phyloP scores from a whole-genome alignment of 2,888 invertebrate species.

The Bombylius discolor region DNA sequence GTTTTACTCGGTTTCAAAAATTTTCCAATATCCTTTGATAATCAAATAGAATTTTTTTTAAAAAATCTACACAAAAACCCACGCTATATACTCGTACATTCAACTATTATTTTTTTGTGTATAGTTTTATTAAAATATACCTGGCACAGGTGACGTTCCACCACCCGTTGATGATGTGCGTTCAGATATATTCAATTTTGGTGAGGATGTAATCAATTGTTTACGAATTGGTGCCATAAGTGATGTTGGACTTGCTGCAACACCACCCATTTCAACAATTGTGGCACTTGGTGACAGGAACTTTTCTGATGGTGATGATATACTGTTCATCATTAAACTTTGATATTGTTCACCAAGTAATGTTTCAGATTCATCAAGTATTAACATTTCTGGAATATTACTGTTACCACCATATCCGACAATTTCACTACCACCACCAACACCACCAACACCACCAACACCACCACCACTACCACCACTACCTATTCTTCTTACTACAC shows the following conservation, averaged over 20 bases:
- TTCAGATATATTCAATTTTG: neutral
- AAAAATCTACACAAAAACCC: too few relatives aligned
- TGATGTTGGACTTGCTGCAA: slow-evolving; percentile 30
- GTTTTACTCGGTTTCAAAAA: too few relatives aligned
- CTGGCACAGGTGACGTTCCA: slow-evolving; percentile 3
- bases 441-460: too few relatives aligned
- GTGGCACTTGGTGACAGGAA: slow-evolving; percentile 18
- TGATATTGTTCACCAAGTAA: slow-evolving; percentile 9
- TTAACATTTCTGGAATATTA: slow-evolving; percentile 11
- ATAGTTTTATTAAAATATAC: neutral
- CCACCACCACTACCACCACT: too few relatives aligned
- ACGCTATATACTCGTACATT: too few relatives aligned
- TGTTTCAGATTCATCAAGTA: slow-evolving; percentile 15
- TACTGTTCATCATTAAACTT: slow-evolving; percentile 6
- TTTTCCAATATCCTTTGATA: too few relatives aligned
- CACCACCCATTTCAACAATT: slow-evolving; percentile 34
- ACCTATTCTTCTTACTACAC: too few relatives aligned
- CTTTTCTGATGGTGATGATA: slow-evolving; percentile 1
- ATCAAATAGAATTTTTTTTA: too few relatives aligned
- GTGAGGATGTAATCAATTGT: slow-evolving; percentile 7
- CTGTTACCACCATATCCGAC: neutral
- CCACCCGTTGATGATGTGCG: neutral
- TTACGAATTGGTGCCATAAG: slow-evolving; percentile 9
- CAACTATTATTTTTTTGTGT: too few relatives aligned
- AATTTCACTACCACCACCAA: neutral